Conservation (phyloP, 2,797 vertebrate species). For the Syncerus caffer region DNA sequence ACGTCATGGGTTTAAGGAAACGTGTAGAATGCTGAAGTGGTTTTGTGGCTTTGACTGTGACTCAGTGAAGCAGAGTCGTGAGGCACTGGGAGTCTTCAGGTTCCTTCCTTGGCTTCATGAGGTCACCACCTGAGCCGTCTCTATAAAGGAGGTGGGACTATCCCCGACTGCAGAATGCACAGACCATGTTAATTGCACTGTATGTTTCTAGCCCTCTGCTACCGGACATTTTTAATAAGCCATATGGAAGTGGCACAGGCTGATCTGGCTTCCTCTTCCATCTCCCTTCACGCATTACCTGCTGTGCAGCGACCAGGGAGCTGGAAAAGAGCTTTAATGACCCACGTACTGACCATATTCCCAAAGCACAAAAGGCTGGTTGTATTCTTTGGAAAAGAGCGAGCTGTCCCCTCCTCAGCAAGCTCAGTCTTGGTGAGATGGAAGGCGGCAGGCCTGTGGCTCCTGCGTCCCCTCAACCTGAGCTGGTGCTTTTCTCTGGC, state of each 20-base stretch:
- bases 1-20: background rate
- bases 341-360: background rate
- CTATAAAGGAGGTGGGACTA: background rate
- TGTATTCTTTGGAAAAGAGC: background rate
- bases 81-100: background rate
- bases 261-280: too few relatives aligned
- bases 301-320: background rate
- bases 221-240: background rate
- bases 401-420: background rate
- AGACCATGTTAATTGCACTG: background rate
- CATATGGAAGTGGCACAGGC: background rate
- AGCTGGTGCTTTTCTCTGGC: background rate
- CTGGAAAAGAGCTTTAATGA: background rate
- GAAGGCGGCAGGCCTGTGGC: too few relatives aligned
- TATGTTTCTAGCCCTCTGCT: background rate
- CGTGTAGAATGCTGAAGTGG: background rate
- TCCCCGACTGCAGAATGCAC: background rate
- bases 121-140: background rate
- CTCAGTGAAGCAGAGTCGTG: background rate
- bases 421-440: background rate
- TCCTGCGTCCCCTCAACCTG: background rate
- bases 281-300: background rate
- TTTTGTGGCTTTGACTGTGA: background rate
- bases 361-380: background rate
- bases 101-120: background rate